Evolutionary conservation across 2,888 invertebrate genomes (phyloP), one percentile per base, ranked within the genome.

Genomic region (Hipparchia sbordonii): DNA sequence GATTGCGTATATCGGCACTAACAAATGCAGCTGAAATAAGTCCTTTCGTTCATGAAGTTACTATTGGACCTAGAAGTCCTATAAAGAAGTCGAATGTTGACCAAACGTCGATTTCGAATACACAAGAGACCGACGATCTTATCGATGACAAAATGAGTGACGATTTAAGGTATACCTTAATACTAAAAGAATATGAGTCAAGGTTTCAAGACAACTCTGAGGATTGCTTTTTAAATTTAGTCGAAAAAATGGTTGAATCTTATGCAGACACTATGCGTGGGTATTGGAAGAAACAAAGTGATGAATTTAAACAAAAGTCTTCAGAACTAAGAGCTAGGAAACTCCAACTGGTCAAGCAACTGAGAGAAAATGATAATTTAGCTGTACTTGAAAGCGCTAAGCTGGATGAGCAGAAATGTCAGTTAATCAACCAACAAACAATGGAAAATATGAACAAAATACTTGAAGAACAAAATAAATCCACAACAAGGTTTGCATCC

Each of bases 1-100:
- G 90, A 79, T 83, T 95, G 65, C 95, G 95, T 79, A 88, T 95
- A 73, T 95, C 95, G 3, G 95, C 95, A 6, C 83, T 96, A 45
- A 92, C 90, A 56, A 96, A 95, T 83, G 95, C 95, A 4, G 93
- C 92, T 23, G 88, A 89, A 80, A 91, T 95, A 46, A 95, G 95
- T 74, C 90, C 91, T 2, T 81, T 85, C 54, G 87, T 95, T 1
- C 90, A 91, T 76, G 91, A 94, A 84, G 93, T 93, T 0, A 95
- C 95, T 0, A 92, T 95, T 71, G 95, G 95, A 0, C 94, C 95
- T 0, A 87, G 86, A 12, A 87, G 84, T 69, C 83, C 84, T 9
- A 54, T 76, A 10, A 80, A 82, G 33, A 81, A 78, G 56, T n/a
- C 13, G 5, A 72, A 75, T n/a, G 71, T 75, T 13, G 71, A 77